Base-by-base conservation (phyloP, 2,113 vertebrate genomes). In the Tyto alba region DNA sequence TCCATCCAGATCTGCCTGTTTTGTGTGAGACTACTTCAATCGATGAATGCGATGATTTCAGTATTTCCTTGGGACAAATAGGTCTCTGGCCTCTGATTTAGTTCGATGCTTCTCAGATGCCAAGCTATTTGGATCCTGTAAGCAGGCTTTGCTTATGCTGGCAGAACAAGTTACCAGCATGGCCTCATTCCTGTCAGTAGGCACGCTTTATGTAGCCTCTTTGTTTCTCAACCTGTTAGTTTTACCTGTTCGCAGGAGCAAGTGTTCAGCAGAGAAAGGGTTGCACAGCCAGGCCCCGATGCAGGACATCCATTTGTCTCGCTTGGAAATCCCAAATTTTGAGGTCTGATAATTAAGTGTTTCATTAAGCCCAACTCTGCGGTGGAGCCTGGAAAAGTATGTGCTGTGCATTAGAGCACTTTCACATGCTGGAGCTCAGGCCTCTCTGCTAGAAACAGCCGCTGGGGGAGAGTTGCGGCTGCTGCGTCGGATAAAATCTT, bases 291-390 rank as follows among this genome's bases (percentile, higher is more conserved):
- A 68, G 38, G 40, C 60, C 57, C 48, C 3, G 2, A 13, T 87
- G 68, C 45, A 82, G 82, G 72, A 75, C 74, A 85, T 63, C 69
- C 56, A 26, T 62, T 88, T 96, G 30, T 89, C 86, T 92, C 13
- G 4, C 62, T 81, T 79, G 53, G 64, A 82, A 89, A 90, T 72
- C 83, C 19, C 0, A 0, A 45, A 16, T 56, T 72, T 72, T 81
- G 86, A 82, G 57, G 80, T 87, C 53, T 93, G 77, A 47, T 92
- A 95, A 96, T 92, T 92, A 91, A 91, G 95, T 96, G 94, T 95
- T 97, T 96, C 94, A 95, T 96, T 95, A 93, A 89, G 74, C 55
- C 55, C 55, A 88, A 91, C 3, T 11, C 74, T 86, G 83, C 0
- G 2, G 77, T 93, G 93, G 64, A 94, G 79, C 56, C 95, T 93